Evolutionary conservation across 2,113 vertebrate species (phyloP).

Genomic region (Rhinoderma darwinii): DNA sequence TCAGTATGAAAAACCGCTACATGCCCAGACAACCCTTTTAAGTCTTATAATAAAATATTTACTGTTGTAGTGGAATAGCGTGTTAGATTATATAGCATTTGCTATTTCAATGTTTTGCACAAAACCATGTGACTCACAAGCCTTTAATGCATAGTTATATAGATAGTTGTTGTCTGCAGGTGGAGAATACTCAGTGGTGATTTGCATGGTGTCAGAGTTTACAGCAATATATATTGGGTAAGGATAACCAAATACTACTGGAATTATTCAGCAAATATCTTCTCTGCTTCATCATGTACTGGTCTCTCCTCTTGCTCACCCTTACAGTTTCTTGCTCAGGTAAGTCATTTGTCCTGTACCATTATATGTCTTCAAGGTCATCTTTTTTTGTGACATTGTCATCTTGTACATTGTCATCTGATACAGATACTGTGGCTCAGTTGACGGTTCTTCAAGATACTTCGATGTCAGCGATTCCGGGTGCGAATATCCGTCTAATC

Average conservation of each 20-base stretch:
- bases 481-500: neutral
- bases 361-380: neutral
- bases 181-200: neutral
- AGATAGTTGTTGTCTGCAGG: neutral
- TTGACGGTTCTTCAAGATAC: neutral
- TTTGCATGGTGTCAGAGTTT: neutral
- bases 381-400: neutral
- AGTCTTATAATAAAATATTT: too few relatives aligned
- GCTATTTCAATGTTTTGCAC: neutral
- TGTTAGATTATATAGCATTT: neutral
- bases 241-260: neutral
- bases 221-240: neutral
- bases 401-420: neutral
- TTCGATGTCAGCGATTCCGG: neutral
- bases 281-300: neutral
- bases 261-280: neutral
- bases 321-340: neutral
- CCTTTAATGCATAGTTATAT: neutral
- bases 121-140: neutral
- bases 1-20: too few relatives aligned
- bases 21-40: too few relatives aligned
- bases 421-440: constrained; percentile 24
- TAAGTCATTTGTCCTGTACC: neutral
- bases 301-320: neutral
- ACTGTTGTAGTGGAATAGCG: too few relatives aligned